These are phyloP conservation scores for Eleutherodactylus coqui DNA, from an alignment of 2,797 vertebrate species.

Conservation along the genomic window DNA sequence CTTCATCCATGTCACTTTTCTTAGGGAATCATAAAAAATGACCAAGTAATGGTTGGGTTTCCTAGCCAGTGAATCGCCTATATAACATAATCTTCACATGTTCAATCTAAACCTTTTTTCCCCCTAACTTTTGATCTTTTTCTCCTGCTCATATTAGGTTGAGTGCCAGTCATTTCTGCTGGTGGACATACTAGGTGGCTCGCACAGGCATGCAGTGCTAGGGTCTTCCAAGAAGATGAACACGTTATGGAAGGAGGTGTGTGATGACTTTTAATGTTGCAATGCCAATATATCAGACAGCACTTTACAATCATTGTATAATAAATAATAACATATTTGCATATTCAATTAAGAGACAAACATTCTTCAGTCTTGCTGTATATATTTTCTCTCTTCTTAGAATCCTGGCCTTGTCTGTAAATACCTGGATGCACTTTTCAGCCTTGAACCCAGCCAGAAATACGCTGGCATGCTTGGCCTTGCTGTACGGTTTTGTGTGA, in stretches of 20 bases:
- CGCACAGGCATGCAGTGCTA: constrained; percentile 82
- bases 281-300: neutral
- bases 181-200: constrained; percentile 90
- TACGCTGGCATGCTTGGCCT: constrained; percentile 85
- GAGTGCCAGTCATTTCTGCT: constrained; percentile 93
- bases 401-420: constrained; percentile 86
- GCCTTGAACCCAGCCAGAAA: constrained; percentile 85
- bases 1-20: too few species aligned
- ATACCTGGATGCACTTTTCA: constrained; percentile 86
- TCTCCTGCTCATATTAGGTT: constrained; percentile 75
- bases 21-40: too few species aligned
- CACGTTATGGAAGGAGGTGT: constrained; percentile 87
- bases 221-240: constrained; percentile 86
- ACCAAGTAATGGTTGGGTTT: too few species aligned
- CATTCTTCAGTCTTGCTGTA: neutral
- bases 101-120: neutral
- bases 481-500: constrained; percentile 87
- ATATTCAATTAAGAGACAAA: neutral
- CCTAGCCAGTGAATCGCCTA: too few species aligned
- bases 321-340: neutral
- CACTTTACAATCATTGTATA: neutral
- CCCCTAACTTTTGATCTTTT: neutral
- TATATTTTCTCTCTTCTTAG: constrained; percentile 72
- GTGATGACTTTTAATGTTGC: constrained; percentile 64
- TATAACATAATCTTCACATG: neutral